phyloP scores from a whole-genome alignment of 2,113 vertebrate genomes.

The Platysternon megacephalum region DNA sequence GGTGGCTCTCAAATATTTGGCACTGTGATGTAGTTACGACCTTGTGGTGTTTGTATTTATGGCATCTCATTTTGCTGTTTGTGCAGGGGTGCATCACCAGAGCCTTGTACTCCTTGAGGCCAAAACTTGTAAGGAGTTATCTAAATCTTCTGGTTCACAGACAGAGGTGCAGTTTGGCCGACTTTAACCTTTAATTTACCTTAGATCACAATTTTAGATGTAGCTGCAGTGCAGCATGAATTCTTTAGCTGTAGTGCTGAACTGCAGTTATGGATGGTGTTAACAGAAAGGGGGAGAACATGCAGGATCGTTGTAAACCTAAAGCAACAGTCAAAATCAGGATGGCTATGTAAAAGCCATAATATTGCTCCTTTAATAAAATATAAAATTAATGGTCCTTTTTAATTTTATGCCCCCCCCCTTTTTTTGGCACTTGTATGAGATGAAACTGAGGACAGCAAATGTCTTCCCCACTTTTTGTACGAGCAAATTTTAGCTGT shows the following conservation, averaged over 20 bases:
- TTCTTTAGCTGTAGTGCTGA: neutral
- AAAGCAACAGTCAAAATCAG: neutral
- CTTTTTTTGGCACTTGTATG: neutral
- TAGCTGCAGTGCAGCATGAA: neutral
- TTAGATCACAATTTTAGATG: slow-evolving; percentile 21
- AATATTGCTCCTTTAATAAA: neutral
- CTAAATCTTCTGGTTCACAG: neutral
- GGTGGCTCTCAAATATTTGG: neutral
- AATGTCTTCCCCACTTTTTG: neutral
- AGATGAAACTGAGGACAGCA: neutral
- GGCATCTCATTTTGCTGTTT: neutral
- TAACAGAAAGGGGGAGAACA: neutral
- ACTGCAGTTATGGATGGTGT: neutral
- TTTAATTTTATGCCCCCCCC: neutral
- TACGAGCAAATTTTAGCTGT: neutral
- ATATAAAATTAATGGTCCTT: neutral
- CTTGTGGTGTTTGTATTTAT: slow-evolving; percentile 5
- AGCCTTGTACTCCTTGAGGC: slow-evolving; percentile 29
- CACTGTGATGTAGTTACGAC: neutral
- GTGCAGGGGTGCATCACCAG: neutral
- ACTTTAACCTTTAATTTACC: slow-evolving; percentile 28
- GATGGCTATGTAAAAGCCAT: neutral
- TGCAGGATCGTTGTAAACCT: neutral
- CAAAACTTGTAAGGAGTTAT: neutral
- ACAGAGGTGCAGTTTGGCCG: neutral